Base-by-base conservation (phyloP, 1,140 invertebrate species). In the Drosophila teissieri region DNA sequence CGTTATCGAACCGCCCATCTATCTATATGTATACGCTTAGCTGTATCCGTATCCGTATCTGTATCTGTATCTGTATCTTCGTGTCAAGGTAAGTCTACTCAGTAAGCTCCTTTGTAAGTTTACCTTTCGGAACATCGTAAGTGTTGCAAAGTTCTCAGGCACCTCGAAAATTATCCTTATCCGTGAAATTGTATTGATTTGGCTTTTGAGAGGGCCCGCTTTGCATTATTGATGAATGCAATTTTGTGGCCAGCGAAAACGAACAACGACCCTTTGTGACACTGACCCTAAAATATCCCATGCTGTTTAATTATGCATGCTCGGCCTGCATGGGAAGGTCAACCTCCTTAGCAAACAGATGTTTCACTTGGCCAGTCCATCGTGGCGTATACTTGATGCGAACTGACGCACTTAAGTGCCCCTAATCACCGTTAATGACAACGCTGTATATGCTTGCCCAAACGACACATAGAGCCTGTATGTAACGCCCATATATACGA, bases 61-160 rank as follows among this genome's bases (percentile, higher is more conserved):
- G 31, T 72, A 53, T 56, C 37, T 42, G 40, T 63, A 42, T 75
- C 49, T 74, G 44, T 81, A 58, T 81, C 78, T 86, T 63, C 60
- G 63, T 65, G 68, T 85, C 61, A 77, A 89, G 83, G 83, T 88
- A 77, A 88, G 83, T 88, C 27, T 4, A 14, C 1, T 19, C 14
- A 45, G 27, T 46, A 55, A 44, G 27, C 7, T 14, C 2, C 7
- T 10, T 3, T 22, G 17, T 36, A 10, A 3, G 7, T 10, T 31
- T 31, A 60, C 24, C 40, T 15, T 3, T 40, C 2, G 17, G 46
- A 73, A 68, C 53, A 70, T 67, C 62, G 48, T 65, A 40, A 14
- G 36, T 52, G 52, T 68, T 86, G 83, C 83, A 86, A 86, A 88
- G 84, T 88, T 86, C 79, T 79, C 83, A 63, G 56, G 51, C n/a